Conservation (phyloP, 2,888 invertebrate species). For the Nymphalis c-album region DNA sequence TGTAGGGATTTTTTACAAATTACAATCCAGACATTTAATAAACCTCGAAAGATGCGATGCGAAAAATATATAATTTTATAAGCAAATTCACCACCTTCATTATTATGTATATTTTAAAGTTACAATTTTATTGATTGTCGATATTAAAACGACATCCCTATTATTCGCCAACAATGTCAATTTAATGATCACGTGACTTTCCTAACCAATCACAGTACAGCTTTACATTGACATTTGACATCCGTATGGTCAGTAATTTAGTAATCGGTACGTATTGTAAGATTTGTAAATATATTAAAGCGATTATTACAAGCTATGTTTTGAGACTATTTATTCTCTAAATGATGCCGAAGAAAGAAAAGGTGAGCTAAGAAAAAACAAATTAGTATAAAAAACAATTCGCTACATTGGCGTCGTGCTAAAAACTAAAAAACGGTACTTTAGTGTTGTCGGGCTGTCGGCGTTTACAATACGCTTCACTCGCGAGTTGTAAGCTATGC, state of each 20-base stretch:
- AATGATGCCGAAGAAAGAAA: conserved; percentile 65
- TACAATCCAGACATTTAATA: too few species aligned
- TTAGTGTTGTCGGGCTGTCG: conserved; percentile 59
- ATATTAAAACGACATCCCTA: conserved; percentile 31
- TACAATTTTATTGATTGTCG: not conserved
- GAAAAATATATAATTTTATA: too few species aligned
- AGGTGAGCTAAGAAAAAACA: conserved; percentile 52
- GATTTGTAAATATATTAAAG: conserved; percentile 8
- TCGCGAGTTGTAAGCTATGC: conserved; percentile 47
- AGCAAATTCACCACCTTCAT: too few species aligned
- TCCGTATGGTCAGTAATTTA: conserved; percentile 2
- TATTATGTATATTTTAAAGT: too few species aligned
- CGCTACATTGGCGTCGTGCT: conserved; percentile 22
- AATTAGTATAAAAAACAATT: conserved; percentile 30
- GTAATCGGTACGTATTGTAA: not conserved
- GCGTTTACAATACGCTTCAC: conserved; percentile 58
- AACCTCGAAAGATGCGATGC: too few species aligned
- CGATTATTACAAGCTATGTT: conserved; percentile 56
- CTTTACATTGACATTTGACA: conserved; percentile 18
- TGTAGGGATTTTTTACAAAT: too few species aligned
- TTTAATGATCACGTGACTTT: conserved; percentile 57
- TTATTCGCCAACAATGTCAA: conserved; percentile 57
- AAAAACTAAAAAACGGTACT: conserved; percentile 43
- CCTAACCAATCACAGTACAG: conserved; percentile 39
- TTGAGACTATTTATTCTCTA: conserved; percentile 55